Evolutionary conservation across 2,113 vertebrate genomes (phyloP), one percentile per base, ranked within the genome.

Genomic region (Condylura cristata): DNA sequence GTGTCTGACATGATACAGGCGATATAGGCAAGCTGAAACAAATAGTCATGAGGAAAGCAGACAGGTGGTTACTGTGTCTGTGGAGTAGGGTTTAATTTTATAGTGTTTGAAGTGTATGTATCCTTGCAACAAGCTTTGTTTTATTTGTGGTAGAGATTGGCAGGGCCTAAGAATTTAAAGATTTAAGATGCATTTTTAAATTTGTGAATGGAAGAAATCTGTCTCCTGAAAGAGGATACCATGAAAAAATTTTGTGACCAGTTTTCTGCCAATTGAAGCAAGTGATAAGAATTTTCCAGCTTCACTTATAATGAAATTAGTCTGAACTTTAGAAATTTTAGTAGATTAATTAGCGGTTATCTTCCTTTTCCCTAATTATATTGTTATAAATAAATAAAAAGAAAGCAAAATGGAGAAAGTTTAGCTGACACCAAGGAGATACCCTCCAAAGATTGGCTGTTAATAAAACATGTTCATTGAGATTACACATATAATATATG

Each of bases 361-460:
- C 58, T 61, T 91, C 79, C n/a, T 46, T 90, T 87, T 81, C 30
- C 44, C 44, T 81, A 86, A 78, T 81, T 93, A 58, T 91, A 39
- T 86, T 88, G 14, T 92, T 90, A 74, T 41, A 56, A 90, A 75
- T 94, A 80, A 92, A 22, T 76, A 56, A 88, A 94, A 76, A 78
- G 20, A 63, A 92, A 32, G 17, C 84, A 53, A 8, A 75, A 68
- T 56, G n/a, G 58, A 56, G 44, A 91, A 88, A 46, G 34, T 66
- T 53, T 79, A 63, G 10, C 44, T 74, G 7, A 71, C 53, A 30
- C 22, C 56, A 84, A 89, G 63, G 53, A 74, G 93, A 81, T 96
- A 6, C 65, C 68, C 48, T 78, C 11, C 41, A 90, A 46, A 76
- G 22, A 87, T 37, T 95, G 44, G 17, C 88, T 86, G n/a, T 76